These are phyloP conservation scores for Palythoa heliodiscus DNA, from an alignment of 92 coral and sea anemone genomes.

Conservation along the genomic window DNA sequence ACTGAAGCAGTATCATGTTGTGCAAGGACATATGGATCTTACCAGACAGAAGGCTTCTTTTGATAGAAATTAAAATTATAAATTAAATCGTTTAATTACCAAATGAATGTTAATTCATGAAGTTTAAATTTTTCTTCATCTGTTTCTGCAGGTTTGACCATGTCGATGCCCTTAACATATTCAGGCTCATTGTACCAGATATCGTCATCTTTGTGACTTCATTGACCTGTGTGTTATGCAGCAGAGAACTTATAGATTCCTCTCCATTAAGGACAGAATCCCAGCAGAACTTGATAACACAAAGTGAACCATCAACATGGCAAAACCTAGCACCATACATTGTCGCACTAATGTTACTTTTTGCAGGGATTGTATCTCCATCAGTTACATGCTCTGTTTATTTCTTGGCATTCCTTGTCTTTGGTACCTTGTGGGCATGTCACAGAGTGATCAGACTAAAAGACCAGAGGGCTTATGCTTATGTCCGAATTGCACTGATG, in stretches of 20 bases:
- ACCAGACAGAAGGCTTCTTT: no score
- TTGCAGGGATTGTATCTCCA: slow-evolving; percentile 90
- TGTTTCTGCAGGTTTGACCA: slow-evolving; percentile 79
- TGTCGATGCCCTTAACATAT: slow-evolving; percentile 81
- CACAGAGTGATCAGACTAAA: slow-evolving; percentile 73
- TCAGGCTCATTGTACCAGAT: slow-evolving; percentile 87
- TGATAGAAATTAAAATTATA: neutral
- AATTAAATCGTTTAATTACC: neutral
- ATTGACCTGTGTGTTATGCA: slow-evolving; percentile 73
- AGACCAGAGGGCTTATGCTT: slow-evolving; percentile 73
- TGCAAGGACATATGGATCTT: no score
- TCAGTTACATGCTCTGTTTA: slow-evolving; percentile 82
- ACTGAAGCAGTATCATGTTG: no score
- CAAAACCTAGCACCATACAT: slow-evolving; percentile 85
- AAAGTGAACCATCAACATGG: slow-evolving; percentile 61
- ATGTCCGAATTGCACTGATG: slow-evolving; percentile 81
- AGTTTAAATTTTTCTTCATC: neutral
- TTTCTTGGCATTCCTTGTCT: slow-evolving; percentile 75
- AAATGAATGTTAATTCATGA: neutral
- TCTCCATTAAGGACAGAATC: slow-evolving; percentile 58
- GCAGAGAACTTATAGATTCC: slow-evolving; percentile 65
- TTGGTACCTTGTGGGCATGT: slow-evolving; percentile 97
- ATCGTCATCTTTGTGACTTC: slow-evolving; percentile 78
- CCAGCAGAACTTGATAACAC: slow-evolving; percentile 45
- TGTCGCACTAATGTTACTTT: slow-evolving; percentile 79